phyloP scores from a whole-genome alignment of 2,113 vertebrate genomes.

The Chaetura pelagica region DNA sequence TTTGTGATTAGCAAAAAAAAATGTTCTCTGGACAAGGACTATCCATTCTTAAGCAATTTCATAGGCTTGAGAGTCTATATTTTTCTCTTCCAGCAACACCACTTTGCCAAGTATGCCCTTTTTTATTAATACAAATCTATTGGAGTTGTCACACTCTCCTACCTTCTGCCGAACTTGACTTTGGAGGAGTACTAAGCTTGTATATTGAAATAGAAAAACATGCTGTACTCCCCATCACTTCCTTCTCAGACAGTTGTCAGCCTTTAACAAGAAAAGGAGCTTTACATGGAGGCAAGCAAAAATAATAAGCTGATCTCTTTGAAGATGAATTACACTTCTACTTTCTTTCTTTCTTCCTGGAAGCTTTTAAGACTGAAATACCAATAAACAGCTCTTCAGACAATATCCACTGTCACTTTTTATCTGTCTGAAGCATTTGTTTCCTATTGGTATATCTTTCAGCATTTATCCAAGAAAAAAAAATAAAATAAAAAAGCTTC shows the following conservation, averaged over 20 bases:
- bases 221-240: neutral
- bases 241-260: neutral
- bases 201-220: neutral
- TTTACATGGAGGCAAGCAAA: slow-evolving; percentile 30
- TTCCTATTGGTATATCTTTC: neutral
- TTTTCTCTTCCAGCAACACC: neutral
- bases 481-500: neutral
- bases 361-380: neutral
- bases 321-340: neutral
- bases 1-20: neutral
- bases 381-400: slow-evolving; percentile 46
- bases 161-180: slow-evolving; percentile 22
- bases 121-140: slow-evolving; percentile 26
- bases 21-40: neutral
- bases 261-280: slow-evolving; percentile 6
- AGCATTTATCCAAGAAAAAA: neutral
- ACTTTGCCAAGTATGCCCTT: neutral
- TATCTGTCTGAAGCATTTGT: slow-evolving; percentile 39
- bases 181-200: slow-evolving; percentile 22
- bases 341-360: neutral
- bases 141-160: neutral
- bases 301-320: slow-evolving; percentile 27
- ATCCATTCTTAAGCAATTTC: slow-evolving; percentile 37
- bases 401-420: slow-evolving; percentile 39
- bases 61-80: neutral